Percentiles rank a stretch among this genome's conserved stretches.
phyloP scores from a whole-genome alignment of 2,113 vertebrate genomes.

The Spea multiplicata region DNA sequence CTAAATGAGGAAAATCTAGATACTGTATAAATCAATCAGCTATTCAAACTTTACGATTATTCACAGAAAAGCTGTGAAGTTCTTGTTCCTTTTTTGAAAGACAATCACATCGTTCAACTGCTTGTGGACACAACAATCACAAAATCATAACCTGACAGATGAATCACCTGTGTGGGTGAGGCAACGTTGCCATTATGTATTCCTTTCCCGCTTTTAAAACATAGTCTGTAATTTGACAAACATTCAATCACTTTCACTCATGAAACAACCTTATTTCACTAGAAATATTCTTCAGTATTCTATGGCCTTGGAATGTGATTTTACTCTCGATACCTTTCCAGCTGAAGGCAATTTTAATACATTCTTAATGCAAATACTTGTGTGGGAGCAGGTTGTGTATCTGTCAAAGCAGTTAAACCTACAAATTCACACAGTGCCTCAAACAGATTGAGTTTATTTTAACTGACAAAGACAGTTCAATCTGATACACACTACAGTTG shows the following conservation, averaged over 20 bases:
- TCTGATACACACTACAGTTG: slow-evolving; percentile 32
- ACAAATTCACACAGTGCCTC: neutral
- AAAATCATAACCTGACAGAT: slow-evolving; percentile 54
- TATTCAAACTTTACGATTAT: slow-evolving; percentile 36
- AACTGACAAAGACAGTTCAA: slow-evolving; percentile 39
- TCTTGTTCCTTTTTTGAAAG: slow-evolving; percentile 34
- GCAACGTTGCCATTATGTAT: slow-evolving; percentile 48
- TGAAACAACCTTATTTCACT: slow-evolving; percentile 49
- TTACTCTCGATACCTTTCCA: slow-evolving; percentile 34
- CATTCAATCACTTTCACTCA: slow-evolving; percentile 55
- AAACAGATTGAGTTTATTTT: slow-evolving; percentile 18
- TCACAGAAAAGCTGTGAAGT: slow-evolving; percentile 38
- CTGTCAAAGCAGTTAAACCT: slow-evolving; percentile 33
- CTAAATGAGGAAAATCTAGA: slow-evolving; percentile 9
- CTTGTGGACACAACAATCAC: slow-evolving; percentile 55
- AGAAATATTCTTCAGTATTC: slow-evolving; percentile 45
- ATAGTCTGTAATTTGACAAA: slow-evolving; percentile 50
- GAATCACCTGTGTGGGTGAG: slow-evolving; percentile 60
- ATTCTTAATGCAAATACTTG: slow-evolving; percentile 22
- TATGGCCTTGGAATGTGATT: slow-evolving; percentile 45
- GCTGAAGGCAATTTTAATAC: slow-evolving; percentile 39
- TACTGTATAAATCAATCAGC: slow-evolving; percentile 21
- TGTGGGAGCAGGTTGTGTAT: slow-evolving; percentile 28
- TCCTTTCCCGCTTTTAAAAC: slow-evolving; percentile 53
- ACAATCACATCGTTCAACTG: slow-evolving; percentile 52